A percentile compares a stretch with the other conserved stretches of the same genome.
Evolutionary conservation across 2,888 invertebrate genomes (phyloP).

Genomic region (Athrips mouffetella): DNA sequence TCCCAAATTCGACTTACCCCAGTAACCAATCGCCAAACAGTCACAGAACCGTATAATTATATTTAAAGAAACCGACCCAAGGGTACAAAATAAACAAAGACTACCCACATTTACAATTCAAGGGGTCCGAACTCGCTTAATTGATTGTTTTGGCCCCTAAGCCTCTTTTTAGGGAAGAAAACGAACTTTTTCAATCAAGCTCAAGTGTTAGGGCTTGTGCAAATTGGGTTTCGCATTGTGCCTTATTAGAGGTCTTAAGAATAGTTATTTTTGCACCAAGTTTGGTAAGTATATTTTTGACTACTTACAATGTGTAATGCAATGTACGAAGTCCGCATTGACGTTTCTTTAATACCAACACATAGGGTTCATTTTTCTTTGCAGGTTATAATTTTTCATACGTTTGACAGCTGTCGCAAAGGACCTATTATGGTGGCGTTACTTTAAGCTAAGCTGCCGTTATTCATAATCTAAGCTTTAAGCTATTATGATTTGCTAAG

Average conservation of each 20-base stretch:
- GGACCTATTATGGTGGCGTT: too few species aligned
- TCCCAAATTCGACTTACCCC: not conserved
- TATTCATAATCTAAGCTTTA: too few species aligned
- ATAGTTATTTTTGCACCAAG: too few species aligned
- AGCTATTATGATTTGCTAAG: too few species aligned
- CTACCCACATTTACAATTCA: conserved; percentile 64
- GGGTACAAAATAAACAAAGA: conserved; percentile 37
- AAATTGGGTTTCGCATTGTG: conserved; percentile 3
- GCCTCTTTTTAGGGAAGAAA: conserved; percentile 51
- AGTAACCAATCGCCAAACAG: not conserved
- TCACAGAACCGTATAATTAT: conserved; percentile 33
- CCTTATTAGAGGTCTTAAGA: conserved; percentile 6
- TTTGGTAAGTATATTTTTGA: too few species aligned
- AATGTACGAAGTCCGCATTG: too few species aligned
- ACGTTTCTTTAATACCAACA: too few species aligned
- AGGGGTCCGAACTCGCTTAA: conserved; percentile 62
- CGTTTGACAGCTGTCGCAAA: too few species aligned
- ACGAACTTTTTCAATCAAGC: conserved; percentile 67
- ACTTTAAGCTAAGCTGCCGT: too few species aligned
- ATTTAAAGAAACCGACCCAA: conserved; percentile 36
- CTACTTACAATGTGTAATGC: too few species aligned
- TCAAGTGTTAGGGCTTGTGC: conserved; percentile 34
- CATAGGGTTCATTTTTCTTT: too few species aligned
- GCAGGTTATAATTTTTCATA: too few species aligned
- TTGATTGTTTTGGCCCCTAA: conserved; percentile 65